phyloP scores from a whole-genome alignment of 2,797 vertebrate genomes.

The Amniataba percoides region DNA sequence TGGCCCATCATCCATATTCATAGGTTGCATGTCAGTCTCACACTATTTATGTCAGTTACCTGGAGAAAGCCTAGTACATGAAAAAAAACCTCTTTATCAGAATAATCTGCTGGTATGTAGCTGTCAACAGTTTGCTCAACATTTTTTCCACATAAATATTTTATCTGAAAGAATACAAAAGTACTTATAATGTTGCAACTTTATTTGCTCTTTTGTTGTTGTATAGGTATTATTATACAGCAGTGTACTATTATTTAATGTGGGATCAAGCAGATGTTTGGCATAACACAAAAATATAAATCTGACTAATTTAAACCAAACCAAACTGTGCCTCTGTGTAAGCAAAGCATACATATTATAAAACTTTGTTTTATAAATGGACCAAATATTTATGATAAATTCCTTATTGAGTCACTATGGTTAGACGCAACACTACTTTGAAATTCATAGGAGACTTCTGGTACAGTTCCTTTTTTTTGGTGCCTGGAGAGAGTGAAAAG shows the following conservation, averaged over 20 bases:
- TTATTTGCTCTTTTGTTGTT: neutral
- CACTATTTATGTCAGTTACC: conserved; percentile 9
- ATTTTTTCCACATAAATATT: neutral
- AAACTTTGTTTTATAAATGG: conserved; percentile 11
- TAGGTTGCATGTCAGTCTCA: conserved; percentile 2
- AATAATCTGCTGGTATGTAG: neutral
- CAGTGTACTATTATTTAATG: neutral
- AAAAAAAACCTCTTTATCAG: neutral
- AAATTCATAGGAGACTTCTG: conserved; percentile 36
- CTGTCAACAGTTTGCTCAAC: neutral
- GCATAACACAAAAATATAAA: neutral
- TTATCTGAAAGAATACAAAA: conserved; percentile 3
- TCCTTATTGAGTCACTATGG: conserved; percentile 11
- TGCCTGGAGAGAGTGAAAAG: conserved; percentile 46
- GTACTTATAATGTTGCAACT: neutral
- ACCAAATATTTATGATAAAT: neutral
- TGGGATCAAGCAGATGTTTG: neutral
- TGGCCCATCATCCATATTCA: conserved; percentile 5
- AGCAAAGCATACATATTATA: neutral
- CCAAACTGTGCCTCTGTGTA: neutral
- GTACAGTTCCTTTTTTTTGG: conserved; percentile 31
- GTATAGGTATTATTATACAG: neutral
- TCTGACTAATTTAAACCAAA: neutral
- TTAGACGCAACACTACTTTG: conserved; percentile 23
- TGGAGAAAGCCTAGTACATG: neutral